These are phyloP conservation scores for Acomys russatus DNA, from an alignment of 2,797 vertebrate species.

Conservation along the genomic window DNA sequence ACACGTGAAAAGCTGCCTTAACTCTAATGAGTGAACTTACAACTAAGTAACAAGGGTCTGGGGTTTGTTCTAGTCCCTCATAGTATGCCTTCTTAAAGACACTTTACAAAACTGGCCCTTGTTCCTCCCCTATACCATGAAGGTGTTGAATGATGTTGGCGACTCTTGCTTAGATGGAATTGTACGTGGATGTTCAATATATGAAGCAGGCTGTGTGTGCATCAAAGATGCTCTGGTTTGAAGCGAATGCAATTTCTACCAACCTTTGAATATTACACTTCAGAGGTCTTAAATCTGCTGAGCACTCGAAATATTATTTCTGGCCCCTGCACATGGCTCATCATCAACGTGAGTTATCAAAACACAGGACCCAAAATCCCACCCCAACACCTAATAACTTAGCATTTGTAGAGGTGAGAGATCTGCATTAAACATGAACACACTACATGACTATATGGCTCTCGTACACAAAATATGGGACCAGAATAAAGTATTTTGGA, in stretches of 20 bases:
- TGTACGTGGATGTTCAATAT: neutral
- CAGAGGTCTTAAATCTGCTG: neutral
- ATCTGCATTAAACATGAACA: neutral
- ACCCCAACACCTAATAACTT: neutral
- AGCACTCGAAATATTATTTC: neutral
- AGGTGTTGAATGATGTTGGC: neutral
- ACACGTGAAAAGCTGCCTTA: constrained; percentile 20
- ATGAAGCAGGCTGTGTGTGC: neutral
- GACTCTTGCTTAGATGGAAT: neutral
- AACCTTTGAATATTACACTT: neutral
- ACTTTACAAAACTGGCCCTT: neutral
- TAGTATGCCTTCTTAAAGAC: neutral
- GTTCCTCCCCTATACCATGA: neutral
- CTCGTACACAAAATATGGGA: neutral
- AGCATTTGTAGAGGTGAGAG: neutral
- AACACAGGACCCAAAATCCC: neutral
- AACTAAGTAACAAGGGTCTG: neutral
- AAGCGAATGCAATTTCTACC: constrained; percentile 1
- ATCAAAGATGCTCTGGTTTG: neutral
- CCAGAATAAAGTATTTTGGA: neutral
- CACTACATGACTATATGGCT: neutral
- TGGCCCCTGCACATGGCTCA: neutral
- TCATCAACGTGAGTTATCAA: neutral
- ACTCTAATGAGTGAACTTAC: neutral
- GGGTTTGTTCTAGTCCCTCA: neutral